Evolutionary conservation across 2,888 invertebrate species (phyloP).

Genomic region (Aphrophora alni): DNA sequence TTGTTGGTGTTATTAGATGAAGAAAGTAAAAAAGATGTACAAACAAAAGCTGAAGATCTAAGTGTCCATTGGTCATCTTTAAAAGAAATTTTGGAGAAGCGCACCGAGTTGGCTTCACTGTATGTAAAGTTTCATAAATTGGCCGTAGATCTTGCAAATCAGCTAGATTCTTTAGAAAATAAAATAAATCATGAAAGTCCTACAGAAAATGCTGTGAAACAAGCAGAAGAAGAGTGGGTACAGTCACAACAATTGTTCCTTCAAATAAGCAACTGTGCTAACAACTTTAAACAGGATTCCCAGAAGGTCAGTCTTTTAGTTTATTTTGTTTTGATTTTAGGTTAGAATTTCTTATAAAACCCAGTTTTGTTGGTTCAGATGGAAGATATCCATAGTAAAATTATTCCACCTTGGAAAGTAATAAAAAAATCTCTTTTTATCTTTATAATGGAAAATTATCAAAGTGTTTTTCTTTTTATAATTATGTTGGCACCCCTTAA

Average conservation of each 20-base stretch:
- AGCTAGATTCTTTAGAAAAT: constrained; percentile 70
- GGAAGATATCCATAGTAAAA: too few relatives aligned
- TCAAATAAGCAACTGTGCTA: constrained; percentile 70
- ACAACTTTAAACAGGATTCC: constrained; percentile 69
- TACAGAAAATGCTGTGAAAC: constrained; percentile 39
- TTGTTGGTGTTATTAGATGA: constrained; percentile 70
- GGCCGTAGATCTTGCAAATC: constrained; percentile 68
- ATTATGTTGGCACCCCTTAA: too few relatives aligned
- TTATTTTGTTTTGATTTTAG: too few relatives aligned
- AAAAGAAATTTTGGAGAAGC: constrained; percentile 65
- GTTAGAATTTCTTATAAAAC: too few relatives aligned
- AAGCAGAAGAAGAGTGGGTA: constrained; percentile 69
- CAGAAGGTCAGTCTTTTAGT: constrained; percentile 61
- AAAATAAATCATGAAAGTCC: constrained; percentile 60
- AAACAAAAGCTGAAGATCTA: constrained; percentile 67
- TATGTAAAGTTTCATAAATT: constrained; percentile 77
- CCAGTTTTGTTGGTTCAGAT: neutral
- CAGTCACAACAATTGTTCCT: constrained; percentile 67
- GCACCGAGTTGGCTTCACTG: constrained; percentile 69
- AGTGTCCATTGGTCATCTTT: constrained; percentile 69
- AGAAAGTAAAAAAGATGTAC: constrained; percentile 67
- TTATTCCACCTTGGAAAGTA: too few relatives aligned
- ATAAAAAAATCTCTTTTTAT: too few relatives aligned
- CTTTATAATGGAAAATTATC: too few relatives aligned
- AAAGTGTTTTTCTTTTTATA: too few relatives aligned